Conservation (phyloP, 2,113 vertebrate species). For the Sinocyclocheilus anshuiensis region DNA sequence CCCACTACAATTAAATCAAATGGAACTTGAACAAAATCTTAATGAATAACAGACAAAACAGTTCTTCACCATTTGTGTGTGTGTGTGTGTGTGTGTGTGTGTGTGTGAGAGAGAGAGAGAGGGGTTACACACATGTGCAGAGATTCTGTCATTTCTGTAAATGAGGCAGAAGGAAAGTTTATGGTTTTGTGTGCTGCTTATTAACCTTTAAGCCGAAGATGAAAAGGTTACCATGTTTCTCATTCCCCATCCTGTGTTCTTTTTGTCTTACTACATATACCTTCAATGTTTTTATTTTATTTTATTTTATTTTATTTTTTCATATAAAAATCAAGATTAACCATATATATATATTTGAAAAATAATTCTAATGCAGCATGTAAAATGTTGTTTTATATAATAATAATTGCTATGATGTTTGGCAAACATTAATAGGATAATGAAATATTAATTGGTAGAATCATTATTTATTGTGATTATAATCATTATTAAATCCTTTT, state of each 20-base stretch:
- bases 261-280: conserved; percentile 52
- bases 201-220: conserved; percentile 71
- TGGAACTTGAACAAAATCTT: background rate
- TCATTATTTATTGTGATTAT: no score
- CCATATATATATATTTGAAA: no score
- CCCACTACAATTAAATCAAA: background rate
- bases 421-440: no score
- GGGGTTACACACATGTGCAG: background rate
- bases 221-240: conserved; percentile 68
- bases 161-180: conserved; percentile 55
- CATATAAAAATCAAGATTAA: no score
- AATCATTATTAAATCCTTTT: no score
- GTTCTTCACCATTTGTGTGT: background rate
- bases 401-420: background rate
- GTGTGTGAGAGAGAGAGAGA: background rate
- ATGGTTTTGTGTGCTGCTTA: conserved; percentile 66
- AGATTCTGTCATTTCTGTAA: conserved; percentile 41
- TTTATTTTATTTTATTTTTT: background rate
- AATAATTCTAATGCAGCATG: no score
- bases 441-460: no score
- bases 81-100: conserved; percentile 2
- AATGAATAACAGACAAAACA: background rate
- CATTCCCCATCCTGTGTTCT: conserved; percentile 6
- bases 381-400: background rate
- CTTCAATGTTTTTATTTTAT: background rate